Conservation (phyloP, 1,140 invertebrate species). For the Coboldia fuscipes region DNA sequence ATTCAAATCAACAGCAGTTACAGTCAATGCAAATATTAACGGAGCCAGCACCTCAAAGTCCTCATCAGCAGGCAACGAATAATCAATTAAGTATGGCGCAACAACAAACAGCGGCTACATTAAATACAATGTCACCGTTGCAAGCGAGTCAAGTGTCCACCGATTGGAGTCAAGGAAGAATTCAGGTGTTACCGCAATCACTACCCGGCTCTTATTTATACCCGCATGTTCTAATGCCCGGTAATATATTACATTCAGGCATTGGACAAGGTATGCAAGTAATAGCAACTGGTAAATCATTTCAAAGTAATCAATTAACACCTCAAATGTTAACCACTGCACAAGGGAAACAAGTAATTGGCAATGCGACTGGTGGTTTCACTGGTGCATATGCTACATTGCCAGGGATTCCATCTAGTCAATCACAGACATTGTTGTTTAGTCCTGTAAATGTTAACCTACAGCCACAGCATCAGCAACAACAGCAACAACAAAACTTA, state of each 20-base stretch:
- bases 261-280: constrained; percentile 54
- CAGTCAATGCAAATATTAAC: constrained; percentile 22
- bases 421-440: constrained; percentile 57
- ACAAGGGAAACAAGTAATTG: constrained; percentile 40
- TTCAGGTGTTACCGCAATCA: constrained; percentile 66
- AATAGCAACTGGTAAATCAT: constrained; percentile 57
- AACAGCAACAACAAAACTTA: constrained; percentile 44
- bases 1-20: constrained; percentile 21
- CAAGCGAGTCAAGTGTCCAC: constrained; percentile 24
- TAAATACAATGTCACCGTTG: constrained; percentile 25
- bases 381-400: constrained; percentile 39
- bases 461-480: constrained; percentile 32
- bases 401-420: constrained; percentile 51
- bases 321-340: constrained; percentile 56
- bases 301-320: constrained; percentile 51
- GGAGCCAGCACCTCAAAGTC: constrained; percentile 22
- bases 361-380: constrained; percentile 27
- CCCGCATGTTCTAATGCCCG: constrained; percentile 52
- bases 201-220: constrained; percentile 60
- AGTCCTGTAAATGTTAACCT: constrained; percentile 49
- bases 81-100: constrained; percentile 24
- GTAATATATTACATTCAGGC: constrained; percentile 48
- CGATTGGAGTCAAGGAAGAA: constrained; percentile 35
- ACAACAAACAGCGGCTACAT: constrained; percentile 27
- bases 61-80: constrained; percentile 25